Evolutionary conservation across 2,888 invertebrate species (phyloP), one percentile per base, ranked within the genome.

Genomic region (Tenodera sinensis): DNA sequence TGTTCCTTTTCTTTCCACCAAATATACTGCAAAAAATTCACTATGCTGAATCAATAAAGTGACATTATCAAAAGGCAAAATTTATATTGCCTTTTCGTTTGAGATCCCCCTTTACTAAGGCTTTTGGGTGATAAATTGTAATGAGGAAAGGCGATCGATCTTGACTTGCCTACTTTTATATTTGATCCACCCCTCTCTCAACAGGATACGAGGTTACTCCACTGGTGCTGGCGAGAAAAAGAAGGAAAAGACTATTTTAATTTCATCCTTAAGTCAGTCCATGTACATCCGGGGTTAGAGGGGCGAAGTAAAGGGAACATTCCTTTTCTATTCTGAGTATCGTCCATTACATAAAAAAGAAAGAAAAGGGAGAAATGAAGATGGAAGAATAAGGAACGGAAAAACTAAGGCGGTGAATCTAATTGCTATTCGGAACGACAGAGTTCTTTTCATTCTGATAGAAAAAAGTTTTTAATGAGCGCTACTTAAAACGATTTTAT

Each of bases 361-460:
- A 71, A 20, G 42, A 42, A 71, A 71, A 71, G 54, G 8, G 20
- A 4, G 54, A 71, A 71, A 71, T 71, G 54, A 71, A 71, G 54
- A 71, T 71, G 25, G 54, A 71, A 87, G 34, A 82, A 83, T 47
- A 42, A 85, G 28, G n/a, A 42, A 88, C 88, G 81, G 83, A 54
- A 85, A 84, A 28, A 54, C 82, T 84, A 81, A n/a, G 87, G 81
- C 87, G 14, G 54, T 15, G 83, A 88, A 89, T 89, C 87, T 89
- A 89, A 89, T 89, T 89, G 88, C 89, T 89, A 42, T 71, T 85
- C 54, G 47, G 54, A 89, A 81, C 34, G 84, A 81, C 54, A 6
- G 54, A 71, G 54, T 20, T 71, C 25, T 71, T 71, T 25, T 71
- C 20, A 71, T 71, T 71, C 54, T 71, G 54, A 25, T 42, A 42